These are phyloP conservation scores for Acrobasis consociella DNA, from an alignment of 2,888 invertebrate genomes.

Conservation along the genomic window DNA sequence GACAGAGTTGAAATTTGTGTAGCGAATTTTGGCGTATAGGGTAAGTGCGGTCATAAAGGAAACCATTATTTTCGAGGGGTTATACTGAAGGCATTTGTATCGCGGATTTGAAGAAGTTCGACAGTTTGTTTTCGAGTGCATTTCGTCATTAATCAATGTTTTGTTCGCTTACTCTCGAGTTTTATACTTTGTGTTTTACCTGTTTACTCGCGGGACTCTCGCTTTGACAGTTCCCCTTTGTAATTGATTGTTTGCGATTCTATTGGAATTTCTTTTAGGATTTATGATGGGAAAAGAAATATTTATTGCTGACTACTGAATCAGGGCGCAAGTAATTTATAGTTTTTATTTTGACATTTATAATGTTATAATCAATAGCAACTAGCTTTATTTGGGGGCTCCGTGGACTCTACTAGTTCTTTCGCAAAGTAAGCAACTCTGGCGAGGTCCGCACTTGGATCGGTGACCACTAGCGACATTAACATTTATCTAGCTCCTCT, in stretches of 20 bases:
- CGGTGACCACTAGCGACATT: no score
- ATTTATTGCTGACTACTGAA: constrained; percentile 1
- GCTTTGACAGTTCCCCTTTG: constrained; percentile 69
- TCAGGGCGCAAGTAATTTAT: not conserved
- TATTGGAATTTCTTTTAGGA: constrained; percentile 28
- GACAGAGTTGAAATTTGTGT: constrained; percentile 37
- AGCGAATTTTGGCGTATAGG: constrained; percentile 39
- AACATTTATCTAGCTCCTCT: no score
- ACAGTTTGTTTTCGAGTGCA: constrained; percentile 83
- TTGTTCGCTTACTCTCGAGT: constrained; percentile 65
- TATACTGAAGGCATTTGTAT: constrained; percentile 78
- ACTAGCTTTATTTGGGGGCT: no score
- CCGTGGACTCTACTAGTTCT: no score
- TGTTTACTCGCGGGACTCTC: constrained; percentile 62
- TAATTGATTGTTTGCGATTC: constrained; percentile 73
- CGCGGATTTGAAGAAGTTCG: constrained; percentile 81
- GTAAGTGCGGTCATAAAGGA: constrained; percentile 60
- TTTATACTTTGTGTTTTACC: constrained; percentile 76
- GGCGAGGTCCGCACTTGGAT: no score
- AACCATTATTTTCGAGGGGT: constrained; percentile 81
- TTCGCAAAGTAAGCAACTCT: no score
- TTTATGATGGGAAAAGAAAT: constrained; percentile 24
- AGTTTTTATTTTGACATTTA: not conserved
- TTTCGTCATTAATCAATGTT: constrained; percentile 82
- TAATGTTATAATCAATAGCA: no score